These are phyloP conservation scores for Octodon degus DNA, from an alignment of 2,113 vertebrate genomes.

Conservation along the genomic window DNA sequence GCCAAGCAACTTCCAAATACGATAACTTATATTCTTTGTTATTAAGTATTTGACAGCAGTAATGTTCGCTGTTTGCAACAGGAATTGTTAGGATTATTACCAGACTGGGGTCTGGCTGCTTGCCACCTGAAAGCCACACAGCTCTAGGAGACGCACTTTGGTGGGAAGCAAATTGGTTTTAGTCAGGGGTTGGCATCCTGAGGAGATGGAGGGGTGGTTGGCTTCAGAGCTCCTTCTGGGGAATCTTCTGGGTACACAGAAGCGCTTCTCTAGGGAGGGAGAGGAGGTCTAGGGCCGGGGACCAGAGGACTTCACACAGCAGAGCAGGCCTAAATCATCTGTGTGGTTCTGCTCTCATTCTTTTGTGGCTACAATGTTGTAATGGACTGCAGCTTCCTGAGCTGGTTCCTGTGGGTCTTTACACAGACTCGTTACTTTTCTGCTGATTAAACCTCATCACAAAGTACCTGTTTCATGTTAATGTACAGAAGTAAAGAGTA, in stretches of 20 bases:
- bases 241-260: neutral
- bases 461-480: neutral
- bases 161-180: neutral
- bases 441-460: neutral
- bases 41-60: neutral
- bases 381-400: neutral
- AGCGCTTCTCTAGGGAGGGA: neutral
- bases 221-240: too few relatives aligned
- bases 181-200: neutral
- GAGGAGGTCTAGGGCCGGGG: neutral
- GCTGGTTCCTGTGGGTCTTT: neutral
- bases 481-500: neutral
- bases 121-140: neutral
- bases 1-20: neutral
- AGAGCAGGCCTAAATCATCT: neutral
- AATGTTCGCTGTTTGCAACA: neutral
- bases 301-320: neutral
- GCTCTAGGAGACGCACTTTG: neutral
- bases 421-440: neutral
- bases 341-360: neutral
- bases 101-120: neutral
- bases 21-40: neutral
- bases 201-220: neutral
- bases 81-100: neutral
- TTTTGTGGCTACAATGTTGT: neutral